These are phyloP conservation scores for Teleogryllus oceanicus DNA, from an alignment of 2,888 invertebrate species.

Conservation along the genomic window DNA sequence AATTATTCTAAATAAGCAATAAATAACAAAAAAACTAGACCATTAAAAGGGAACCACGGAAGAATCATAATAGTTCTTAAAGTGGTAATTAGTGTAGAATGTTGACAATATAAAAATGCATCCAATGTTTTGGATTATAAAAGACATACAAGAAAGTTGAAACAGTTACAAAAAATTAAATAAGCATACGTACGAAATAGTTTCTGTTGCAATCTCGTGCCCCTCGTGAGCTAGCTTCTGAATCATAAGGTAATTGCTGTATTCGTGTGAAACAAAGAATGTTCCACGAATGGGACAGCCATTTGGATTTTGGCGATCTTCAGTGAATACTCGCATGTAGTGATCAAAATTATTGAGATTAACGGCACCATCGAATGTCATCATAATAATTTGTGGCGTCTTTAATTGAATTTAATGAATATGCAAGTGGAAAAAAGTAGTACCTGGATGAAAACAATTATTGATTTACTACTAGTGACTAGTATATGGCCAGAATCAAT, in stretches of 20 bases:
- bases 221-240: slow-evolving; percentile 84
- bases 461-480: no score
- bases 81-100: background rate
- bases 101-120: no score
- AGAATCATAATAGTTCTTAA: slow-evolving; percentile 12
- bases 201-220: slow-evolving; percentile 76
- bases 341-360: slow-evolving; percentile 87
- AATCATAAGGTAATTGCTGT: slow-evolving; percentile 89
- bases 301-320: slow-evolving; percentile 79
- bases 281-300: slow-evolving; percentile 85
- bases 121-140: no score
- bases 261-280: slow-evolving; percentile 87
- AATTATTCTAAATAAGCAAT: background rate
- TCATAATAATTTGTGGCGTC: slow-evolving; percentile 88
- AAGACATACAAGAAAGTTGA: background rate
- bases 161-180: background rate
- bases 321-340: slow-evolving; percentile 80
- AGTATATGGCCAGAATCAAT: no score
- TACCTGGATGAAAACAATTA: no score
- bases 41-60: slow-evolving; percentile 6
- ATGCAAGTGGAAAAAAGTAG: no score
- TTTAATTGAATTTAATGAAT: no score
- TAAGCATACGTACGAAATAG: slow-evolving; percentile 60
- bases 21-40: background rate
- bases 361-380: slow-evolving; percentile 90